These are phyloP conservation scores for Nerophis lumbriciformis DNA, from an alignment of 2,113 vertebrate species.

Conservation along the genomic window DNA sequence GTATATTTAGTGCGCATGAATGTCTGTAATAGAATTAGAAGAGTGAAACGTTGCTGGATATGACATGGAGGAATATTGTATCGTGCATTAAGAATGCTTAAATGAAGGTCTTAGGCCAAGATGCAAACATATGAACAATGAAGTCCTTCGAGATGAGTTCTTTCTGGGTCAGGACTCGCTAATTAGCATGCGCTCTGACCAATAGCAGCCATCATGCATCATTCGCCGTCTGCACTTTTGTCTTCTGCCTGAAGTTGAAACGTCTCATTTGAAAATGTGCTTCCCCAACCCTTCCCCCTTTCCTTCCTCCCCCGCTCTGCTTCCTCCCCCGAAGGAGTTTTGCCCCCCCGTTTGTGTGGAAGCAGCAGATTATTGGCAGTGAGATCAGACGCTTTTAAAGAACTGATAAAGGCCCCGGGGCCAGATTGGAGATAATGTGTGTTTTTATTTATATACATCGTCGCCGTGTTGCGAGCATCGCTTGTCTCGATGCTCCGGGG, in stretches of 20 bases:
- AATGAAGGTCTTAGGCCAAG: no score
- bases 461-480: conserved; percentile 16
- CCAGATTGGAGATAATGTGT: conserved; percentile 28
- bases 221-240: conserved; percentile 8
- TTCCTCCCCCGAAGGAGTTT: conserved; percentile 17
- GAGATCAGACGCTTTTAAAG: conserved; percentile 37
- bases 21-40: no score
- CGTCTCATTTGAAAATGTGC: conserved; percentile 16
- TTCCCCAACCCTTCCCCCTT: conserved; percentile 3
- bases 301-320: conserved; percentile 22
- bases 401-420: conserved; percentile 36
- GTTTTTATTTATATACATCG: conserved; percentile 44
- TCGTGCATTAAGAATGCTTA: no score
- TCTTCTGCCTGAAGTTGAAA: conserved; percentile 15
- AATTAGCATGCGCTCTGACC: neutral
- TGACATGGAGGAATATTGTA: no score
- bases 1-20: no score
- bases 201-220: neutral
- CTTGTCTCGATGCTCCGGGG: conserved; percentile 8
- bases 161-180: neutral
- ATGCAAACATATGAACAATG: neutral
- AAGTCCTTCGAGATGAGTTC: neutral
- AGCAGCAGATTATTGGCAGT: conserved; percentile 42
- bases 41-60: no score
- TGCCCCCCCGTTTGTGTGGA: conserved; percentile 13